Evolutionary conservation across 1,140 invertebrate species (phyloP).

Genomic region (Trialeurodes vaporariorum): DNA sequence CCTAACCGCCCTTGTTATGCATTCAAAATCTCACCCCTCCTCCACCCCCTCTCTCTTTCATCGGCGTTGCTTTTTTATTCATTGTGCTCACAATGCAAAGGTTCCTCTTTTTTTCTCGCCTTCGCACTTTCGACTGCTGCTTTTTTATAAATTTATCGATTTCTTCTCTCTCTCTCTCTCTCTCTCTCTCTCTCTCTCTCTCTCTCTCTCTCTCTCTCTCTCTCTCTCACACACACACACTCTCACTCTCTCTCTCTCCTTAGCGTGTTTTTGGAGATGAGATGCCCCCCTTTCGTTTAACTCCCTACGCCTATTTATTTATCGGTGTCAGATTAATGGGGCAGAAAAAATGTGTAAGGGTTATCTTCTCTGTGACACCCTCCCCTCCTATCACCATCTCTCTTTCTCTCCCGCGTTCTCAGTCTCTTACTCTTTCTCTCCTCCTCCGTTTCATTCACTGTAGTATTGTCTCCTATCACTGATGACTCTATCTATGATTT

Average conservation of each 20-base stretch:
- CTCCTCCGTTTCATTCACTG: no score
- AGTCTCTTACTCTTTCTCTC: no score
- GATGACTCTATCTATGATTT: no score
- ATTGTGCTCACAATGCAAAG: background rate
- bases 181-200: conserved; percentile 15
- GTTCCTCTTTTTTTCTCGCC: background rate
- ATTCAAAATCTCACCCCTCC: background rate
- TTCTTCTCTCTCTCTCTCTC: conserved; percentile 8
- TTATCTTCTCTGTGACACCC: no score
- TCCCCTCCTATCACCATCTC: no score
- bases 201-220: conserved; percentile 18
- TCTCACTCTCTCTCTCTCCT: background rate
- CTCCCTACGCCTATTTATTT: conserved; percentile 11
- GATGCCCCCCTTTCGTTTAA: background rate
- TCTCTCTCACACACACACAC: conserved; percentile 14
- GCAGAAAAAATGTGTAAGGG: conserved; percentile 21
- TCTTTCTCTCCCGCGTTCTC: no score
- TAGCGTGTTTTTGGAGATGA: background rate
- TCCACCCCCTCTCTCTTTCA: no score
- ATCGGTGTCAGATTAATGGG: conserved; percentile 22
- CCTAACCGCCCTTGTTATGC: background rate
- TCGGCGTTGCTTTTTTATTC: background rate
- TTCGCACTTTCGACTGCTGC: background rate
- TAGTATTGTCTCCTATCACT: no score
- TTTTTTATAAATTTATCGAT: conserved; percentile 11